Conservation (phyloP, 2,797 vertebrate species). For the Lagocephalus sceleratus region DNA sequence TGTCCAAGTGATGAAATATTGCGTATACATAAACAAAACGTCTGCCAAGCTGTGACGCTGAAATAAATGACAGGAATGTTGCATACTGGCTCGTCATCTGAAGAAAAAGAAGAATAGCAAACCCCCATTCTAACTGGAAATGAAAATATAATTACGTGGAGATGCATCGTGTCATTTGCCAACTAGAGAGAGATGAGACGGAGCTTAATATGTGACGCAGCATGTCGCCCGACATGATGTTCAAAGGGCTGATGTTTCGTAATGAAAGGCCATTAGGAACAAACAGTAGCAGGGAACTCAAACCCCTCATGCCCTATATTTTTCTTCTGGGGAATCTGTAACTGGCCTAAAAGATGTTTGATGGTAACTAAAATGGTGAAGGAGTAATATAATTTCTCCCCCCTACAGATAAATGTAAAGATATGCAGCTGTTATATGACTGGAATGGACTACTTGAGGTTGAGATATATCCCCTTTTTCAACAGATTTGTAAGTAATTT, state of each 20-base stretch:
- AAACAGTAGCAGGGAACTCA: background rate
- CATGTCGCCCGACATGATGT: constrained; percentile 21
- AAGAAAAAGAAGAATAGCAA: background rate
- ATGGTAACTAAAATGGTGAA: too few relatives aligned
- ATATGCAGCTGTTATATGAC: constrained; percentile 6
- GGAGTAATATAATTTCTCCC: too few relatives aligned
- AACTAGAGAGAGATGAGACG: constrained; percentile 11
- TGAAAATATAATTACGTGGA: constrained; percentile 46
- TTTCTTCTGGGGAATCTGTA: too few relatives aligned
- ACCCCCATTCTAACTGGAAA: constrained; percentile 20
- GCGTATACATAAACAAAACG: too few relatives aligned
- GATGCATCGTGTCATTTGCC: constrained; percentile 39
- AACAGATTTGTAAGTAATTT: constrained; percentile 32
- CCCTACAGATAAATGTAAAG: background rate
- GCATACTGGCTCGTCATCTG: too few relatives aligned
- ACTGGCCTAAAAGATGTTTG: too few relatives aligned
- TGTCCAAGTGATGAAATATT: too few relatives aligned
- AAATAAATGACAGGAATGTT: too few relatives aligned
- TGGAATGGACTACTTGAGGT: constrained; percentile 17
- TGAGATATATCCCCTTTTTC: constrained; percentile 19
- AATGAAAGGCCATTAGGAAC: constrained; percentile 39
- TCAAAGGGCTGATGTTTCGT: constrained; percentile 34
- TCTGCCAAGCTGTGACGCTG: too few relatives aligned
- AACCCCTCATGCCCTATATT: too few relatives aligned
- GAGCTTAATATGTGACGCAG: constrained; percentile 12